Evolutionary conservation across 2,888 invertebrate species (phyloP).

Genomic region (Netelia virgata): DNA sequence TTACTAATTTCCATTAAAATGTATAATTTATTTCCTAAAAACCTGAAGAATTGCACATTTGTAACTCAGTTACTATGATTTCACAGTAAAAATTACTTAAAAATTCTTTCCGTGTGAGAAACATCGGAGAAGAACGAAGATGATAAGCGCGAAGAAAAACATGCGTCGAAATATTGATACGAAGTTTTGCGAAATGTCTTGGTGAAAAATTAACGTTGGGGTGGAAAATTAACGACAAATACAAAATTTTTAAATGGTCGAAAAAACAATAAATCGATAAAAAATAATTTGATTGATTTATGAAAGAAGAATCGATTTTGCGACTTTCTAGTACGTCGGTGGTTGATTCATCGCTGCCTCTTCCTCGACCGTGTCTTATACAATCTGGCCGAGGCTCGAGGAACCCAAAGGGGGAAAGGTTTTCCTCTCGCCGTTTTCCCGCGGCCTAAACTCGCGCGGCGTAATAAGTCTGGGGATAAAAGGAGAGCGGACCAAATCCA

Average conservation of each 20-base stretch:
- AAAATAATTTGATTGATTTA: no score
- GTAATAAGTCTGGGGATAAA: slow-evolving; percentile 73
- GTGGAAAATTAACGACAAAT: neutral
- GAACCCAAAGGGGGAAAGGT: neutral
- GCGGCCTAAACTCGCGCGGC: slow-evolving; percentile 41
- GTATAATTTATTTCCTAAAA: no score
- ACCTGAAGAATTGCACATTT: no score
- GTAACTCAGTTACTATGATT: no score
- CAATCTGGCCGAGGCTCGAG: slow-evolving; percentile 17
- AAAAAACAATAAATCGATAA: no score
- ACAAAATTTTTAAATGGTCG: neutral
- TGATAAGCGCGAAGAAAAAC: slow-evolving; percentile 14
- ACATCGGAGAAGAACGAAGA: no score
- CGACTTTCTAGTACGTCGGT: no score
- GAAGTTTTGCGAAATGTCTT: slow-evolving; percentile 5
- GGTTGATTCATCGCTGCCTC: slow-evolving; percentile 6
- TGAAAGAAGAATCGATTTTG: no score
- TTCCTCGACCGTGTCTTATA: slow-evolving; percentile 24
- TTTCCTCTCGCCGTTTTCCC: slow-evolving; percentile 9
- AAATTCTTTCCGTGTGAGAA: no score
- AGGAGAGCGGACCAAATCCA: slow-evolving; percentile 75
- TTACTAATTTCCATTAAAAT: no score
- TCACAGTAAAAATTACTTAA: no score
- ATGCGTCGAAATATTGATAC: slow-evolving; percentile 19
- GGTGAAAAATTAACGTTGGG: neutral